Base-by-base conservation (phyloP, 2,797 vertebrate species). In the Chrosomus eos region DNA sequence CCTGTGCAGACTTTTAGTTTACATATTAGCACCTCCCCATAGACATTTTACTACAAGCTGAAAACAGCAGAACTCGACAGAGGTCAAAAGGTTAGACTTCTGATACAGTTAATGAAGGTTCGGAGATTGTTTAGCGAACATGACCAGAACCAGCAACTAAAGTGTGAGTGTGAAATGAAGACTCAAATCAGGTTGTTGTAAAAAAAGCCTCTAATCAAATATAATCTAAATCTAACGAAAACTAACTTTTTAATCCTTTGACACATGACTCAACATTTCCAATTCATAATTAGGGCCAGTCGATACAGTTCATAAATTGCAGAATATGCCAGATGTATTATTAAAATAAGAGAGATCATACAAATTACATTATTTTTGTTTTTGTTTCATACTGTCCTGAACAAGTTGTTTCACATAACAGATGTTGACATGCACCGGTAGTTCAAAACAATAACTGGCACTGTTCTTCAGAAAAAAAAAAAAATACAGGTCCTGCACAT, bases 1-100 rank as follows among this genome's bases (percentile, higher is more conserved):
- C 36, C 75, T 66, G n/a, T 82, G 70, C 58, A 45, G 82, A 53
- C 18, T 38, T 55, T 55, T 58, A 75, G 70, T 55, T 75, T 84
- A 64, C 53, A 62, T 23, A 84, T 80, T 48, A 68, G n/a, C 58
- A 36, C 73, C 67, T 87, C 45, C 75, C 68, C 36, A 38, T 36
- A 75, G 40, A 81, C 58, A 86, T 85, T 76, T 73, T 80, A 79
- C 75, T 80, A 58, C 58, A 85, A 80, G 43, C 48, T 55, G 82
- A 80, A 36, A 58, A 53, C 14, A 84, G 62, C 80, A 82, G 40
- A 38, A 74, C 55, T 58, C 48, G 70, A 31, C 14, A 58, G 3
- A 31, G 82, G 66, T 78, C 10, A 77, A 66, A 36, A 48, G n/a
- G 43, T 28, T 31, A 2, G 26, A 31, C 4, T 21, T 58, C 45